phyloP scores from a whole-genome alignment of 1,140 invertebrate genomes.

The Riptortus pedestris region DNA sequence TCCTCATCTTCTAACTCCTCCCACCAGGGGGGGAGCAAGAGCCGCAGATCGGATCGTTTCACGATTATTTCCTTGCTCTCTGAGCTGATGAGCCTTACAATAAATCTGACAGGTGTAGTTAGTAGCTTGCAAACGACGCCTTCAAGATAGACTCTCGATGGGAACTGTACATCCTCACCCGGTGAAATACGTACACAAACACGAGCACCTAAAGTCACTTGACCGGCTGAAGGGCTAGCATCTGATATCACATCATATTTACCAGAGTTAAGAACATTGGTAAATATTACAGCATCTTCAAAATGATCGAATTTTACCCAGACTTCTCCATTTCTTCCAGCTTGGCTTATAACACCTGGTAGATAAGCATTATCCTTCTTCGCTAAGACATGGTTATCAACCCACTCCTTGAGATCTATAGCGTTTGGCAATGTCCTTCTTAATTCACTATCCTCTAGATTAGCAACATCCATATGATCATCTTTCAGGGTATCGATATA shows the following conservation, averaged over 20 bases:
- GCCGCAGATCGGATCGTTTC: slow-evolving; percentile 75
- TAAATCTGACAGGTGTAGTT: slow-evolving; percentile 62
- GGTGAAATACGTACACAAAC: slow-evolving; percentile 48
- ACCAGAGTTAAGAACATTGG: slow-evolving; percentile 43
- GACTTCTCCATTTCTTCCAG: slow-evolving; percentile 47
- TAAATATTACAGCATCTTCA: slow-evolving; percentile 48
- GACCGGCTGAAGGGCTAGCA: slow-evolving; percentile 73
- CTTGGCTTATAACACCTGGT: slow-evolving; percentile 62
- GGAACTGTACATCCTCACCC: neutral
- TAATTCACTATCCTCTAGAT: slow-evolving; percentile 32
- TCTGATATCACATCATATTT: slow-evolving; percentile 86
- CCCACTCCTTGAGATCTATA: slow-evolving; percentile 83
- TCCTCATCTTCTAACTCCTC: slow-evolving; percentile 73
- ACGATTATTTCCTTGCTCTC: slow-evolving; percentile 45
- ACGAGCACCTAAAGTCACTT: slow-evolving; percentile 53
- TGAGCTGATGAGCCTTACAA: slow-evolving; percentile 54
- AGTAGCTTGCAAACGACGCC: slow-evolving; percentile 66
- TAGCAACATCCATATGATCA: slow-evolving; percentile 28
- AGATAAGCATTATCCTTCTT: slow-evolving; percentile 70
- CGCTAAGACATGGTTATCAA: slow-evolving; percentile 78
- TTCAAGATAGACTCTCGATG: slow-evolving; percentile 63
- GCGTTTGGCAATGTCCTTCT: slow-evolving; percentile 30
- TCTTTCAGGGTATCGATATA: slow-evolving; percentile 17
- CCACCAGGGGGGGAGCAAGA: slow-evolving; percentile 86
- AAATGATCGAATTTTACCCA: slow-evolving; percentile 61